Base-by-base conservation (phyloP, 2,113 vertebrate species). In the Entosphenus tridentatus region DNA sequence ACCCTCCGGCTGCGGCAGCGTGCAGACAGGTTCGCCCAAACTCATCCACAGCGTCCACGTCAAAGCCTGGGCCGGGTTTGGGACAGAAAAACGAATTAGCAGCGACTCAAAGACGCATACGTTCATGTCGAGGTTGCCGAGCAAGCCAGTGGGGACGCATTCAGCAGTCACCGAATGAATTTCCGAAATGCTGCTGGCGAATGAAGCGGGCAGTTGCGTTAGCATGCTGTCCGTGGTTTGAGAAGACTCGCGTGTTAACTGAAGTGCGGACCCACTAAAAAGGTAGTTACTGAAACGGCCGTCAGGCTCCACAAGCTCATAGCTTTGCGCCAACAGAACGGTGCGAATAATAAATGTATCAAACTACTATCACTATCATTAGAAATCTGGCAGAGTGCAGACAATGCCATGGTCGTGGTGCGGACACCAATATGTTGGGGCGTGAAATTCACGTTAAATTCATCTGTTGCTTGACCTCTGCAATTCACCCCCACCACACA, bases 1-100 rank as follows among this genome's bases (percentile, higher is more conserved):
- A 95, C 91, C 91, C 89, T 81, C 88, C 88, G 57, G 86, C 89
- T 76, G 92, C 89, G 80, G 89, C 89, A 78, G 88, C 88, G 72
- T 96, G 92, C 75, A 96, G 83, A 78, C 87, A 89, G 69, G 88
- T 95, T 75, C 89, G 87, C 73, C 90, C 88, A 55, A 84, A 79
- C 78, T 83, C 85, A 75, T 96, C 92, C 54, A 80, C 78, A 1
- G 80, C 83, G 78, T 96, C 90, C 73, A 96, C 83, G 75, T 96
- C 88, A 71, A 87, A 88, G 74, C 87, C 93, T 98, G 75, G 1
- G 62, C n/a, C 55, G 3, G 69, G 57, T 58, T 70, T 11, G 62
- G 62, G 62, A 16, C n/a, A 11, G 62, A 69, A 17, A 71, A 72
- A 71, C 68, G 8, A 17, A 67, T 70, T 57, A 71, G 56, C 69